Conservation (phyloP, 2,888 invertebrate genomes). For the Sialis fuliginosa region DNA sequence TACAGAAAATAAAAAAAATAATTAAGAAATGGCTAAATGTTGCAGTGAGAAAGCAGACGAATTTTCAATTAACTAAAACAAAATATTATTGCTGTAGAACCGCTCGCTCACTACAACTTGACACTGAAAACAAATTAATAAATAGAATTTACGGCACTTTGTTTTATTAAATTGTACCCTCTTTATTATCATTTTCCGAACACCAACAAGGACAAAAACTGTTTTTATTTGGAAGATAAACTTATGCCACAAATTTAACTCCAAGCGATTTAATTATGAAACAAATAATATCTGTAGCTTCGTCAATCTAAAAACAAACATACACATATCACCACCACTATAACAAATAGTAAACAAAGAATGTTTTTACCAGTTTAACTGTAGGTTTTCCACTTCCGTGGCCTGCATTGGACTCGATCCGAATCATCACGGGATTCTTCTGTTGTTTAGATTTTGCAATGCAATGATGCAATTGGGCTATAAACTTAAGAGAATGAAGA, state of each 20-base stretch:
- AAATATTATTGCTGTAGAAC: too few species aligned
- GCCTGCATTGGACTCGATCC: constrained; percentile 89
- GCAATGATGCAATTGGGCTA: constrained; percentile 73
- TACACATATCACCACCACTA: constrained; percentile 3
- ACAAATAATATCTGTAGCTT: constrained; percentile 75
- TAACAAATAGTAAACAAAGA: constrained; percentile 2
- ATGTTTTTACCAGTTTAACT: constrained; percentile 56
- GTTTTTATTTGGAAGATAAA: background rate
- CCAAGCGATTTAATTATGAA: constrained; percentile 61
- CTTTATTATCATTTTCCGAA: too few species aligned
- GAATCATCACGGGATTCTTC: constrained; percentile 70
- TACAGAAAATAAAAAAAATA: too few species aligned
- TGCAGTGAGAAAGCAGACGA: too few species aligned
- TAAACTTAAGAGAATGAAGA: constrained; percentile 88
- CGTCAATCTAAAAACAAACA: constrained; percentile 62
- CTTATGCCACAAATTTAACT: constrained; percentile 32
- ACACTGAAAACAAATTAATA: too few species aligned
- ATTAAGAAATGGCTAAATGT: too few species aligned
- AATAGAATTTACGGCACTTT: too few species aligned
- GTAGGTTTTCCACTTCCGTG: constrained; percentile 97
- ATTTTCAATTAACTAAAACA: too few species aligned
- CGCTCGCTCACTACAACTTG: too few species aligned
- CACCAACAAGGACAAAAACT: background rate
- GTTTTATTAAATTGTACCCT: too few species aligned
- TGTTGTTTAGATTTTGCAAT: constrained; percentile 43